Percentiles rank a stretch among this genome's conserved stretches.
Conservation (phyloP, 2,113 vertebrate species). For the Clarias batrachus region DNA sequence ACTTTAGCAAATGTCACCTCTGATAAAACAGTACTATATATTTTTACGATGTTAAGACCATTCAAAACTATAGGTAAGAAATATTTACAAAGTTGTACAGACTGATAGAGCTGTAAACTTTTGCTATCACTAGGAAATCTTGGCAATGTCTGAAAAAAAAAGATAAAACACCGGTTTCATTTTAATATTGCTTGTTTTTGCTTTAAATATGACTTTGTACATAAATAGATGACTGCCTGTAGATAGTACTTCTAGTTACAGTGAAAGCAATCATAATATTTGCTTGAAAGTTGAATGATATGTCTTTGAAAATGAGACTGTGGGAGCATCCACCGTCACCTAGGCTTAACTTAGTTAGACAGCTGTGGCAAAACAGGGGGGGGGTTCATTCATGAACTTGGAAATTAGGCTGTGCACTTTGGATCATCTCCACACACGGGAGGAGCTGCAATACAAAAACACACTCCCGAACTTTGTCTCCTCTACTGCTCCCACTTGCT, state of each 20-base stretch:
- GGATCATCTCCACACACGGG: constrained; percentile 40
- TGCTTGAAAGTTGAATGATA: constrained; percentile 31
- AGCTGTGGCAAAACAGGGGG: constrained; percentile 68
- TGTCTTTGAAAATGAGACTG: constrained; percentile 3
- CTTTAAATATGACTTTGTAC: neutral
- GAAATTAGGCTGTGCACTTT: constrained; percentile 48
- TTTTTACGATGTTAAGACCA: too few species aligned
- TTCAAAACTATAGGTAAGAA: too few species aligned
- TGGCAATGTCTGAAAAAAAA: too few species aligned
- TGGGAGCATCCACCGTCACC: constrained; percentile 55
- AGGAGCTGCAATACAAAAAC: constrained; percentile 43
- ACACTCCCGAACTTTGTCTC: constrained; percentile 28
- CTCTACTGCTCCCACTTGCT: neutral
- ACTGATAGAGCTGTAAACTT: too few species aligned
- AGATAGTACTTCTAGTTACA: neutral
- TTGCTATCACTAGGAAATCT: too few species aligned
- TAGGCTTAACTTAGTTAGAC: constrained; percentile 70
- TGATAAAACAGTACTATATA: too few species aligned
- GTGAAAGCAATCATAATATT: constrained; percentile 21
- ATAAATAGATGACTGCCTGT: neutral
- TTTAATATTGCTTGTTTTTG: neutral
- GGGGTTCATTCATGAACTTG: constrained; percentile 72
- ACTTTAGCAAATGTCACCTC: too few species aligned
- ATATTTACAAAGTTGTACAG: too few species aligned
- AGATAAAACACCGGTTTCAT: neutral